These are phyloP conservation scores for Hyposoter dolosus DNA, from an alignment of 2,888 invertebrate species.

Conservation along the genomic window DNA sequence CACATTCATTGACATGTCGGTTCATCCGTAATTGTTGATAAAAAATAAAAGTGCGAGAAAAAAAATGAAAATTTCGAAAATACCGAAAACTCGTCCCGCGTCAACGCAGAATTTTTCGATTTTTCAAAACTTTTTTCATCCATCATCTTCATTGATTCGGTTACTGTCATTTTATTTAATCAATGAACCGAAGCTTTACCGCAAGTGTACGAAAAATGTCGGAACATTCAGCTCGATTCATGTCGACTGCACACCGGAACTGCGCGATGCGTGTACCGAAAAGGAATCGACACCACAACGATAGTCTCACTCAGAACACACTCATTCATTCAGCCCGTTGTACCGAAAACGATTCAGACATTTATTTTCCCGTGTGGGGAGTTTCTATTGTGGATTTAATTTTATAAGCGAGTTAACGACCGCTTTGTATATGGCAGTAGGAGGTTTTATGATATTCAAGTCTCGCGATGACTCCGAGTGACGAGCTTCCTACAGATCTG, in stretches of 20 bases:
- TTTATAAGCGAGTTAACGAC: constrained; percentile 62
- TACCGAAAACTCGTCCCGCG: too few relatives aligned
- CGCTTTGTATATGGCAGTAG: constrained; percentile 57
- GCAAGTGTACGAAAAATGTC: not conserved
- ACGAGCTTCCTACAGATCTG: constrained; percentile 71
- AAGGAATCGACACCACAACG: not conserved
- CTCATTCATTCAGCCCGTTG: not conserved
- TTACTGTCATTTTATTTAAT: not conserved
- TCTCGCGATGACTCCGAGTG: constrained; percentile 63
- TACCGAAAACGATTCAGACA: not conserved
- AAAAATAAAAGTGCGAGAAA: too few relatives aligned
- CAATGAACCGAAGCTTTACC: not conserved
- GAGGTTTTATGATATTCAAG: constrained; percentile 42
- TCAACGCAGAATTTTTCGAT: not conserved
- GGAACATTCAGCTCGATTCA: not conserved
- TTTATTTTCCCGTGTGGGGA: not conserved
- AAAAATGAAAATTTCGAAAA: too few relatives aligned
- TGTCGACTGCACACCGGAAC: not conserved
- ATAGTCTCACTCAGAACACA: not conserved
- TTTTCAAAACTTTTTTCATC: not conserved
- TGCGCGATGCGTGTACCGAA: not conserved
- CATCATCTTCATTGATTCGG: too few relatives aligned
- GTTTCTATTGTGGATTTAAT: constrained; percentile 33
- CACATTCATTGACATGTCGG: too few relatives aligned
- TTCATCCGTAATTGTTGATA: too few relatives aligned